Evolutionary conservation across 2,888 invertebrate species (phyloP), one percentile per base, ranked within the genome.

Genomic region (Temnothorax rugatulus): DNA sequence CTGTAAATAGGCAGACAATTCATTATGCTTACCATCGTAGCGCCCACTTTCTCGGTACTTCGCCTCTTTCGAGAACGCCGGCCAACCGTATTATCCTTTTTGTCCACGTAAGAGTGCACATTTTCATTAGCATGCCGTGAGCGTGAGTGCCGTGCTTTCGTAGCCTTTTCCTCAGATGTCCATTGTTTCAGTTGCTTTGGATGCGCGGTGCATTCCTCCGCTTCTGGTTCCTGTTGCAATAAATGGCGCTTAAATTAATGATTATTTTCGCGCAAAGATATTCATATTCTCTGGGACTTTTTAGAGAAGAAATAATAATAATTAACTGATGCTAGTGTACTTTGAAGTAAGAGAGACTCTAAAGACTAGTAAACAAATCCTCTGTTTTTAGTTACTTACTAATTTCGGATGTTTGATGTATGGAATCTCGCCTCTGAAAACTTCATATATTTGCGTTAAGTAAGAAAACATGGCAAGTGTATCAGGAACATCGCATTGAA

Each of bases 381-480:
- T 71, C 2, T 9, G 13, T 85, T 4, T 38, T 64, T 54, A 54
- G 63, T n/a, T 81, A 86, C 87, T 90, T 95, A 96, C 97, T 95
- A 97, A 95, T 95, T 97, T 97, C 5, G 97, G 96, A 95, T 97
- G 97, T 93, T 97, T 97, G 84, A 97, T 96, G 92, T 97, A 97
- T 8, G 99, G 98, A 91, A 98, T 98, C 95, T 99, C 98, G 66
- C 98, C 98, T 91, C 98, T 97, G 95, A 99, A 99, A 79, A 97
- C 97, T 94, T 98, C 97, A 95, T 99, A 99, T 87, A 99, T 97
- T 94, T 98, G 97, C 71, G 97, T 97, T 86, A 99, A 95, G 94
- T 99, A 99, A 76, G 97, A 97, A 25, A 98, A 96, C 95, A 98
- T 96, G 59, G 97, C 96, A 68, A 97, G 95, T 88, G 97, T 97